A percentile compares a stretch with the other conserved stretches of the same genome.
phyloP scores from a whole-genome alignment of 2,113 vertebrate species.

The Sander vitreus region DNA sequence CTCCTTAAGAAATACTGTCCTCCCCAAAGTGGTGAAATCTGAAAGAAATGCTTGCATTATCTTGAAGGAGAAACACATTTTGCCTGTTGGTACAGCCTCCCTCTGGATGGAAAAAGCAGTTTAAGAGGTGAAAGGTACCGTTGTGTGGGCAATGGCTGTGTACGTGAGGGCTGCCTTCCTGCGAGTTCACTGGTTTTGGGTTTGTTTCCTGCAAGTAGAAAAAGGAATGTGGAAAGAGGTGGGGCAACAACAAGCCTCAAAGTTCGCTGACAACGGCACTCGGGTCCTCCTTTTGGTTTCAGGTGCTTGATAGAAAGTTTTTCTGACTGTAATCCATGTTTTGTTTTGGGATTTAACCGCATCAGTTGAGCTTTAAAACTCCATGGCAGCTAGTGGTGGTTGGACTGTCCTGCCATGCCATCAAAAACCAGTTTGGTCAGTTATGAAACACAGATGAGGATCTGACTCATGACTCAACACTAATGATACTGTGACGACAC shows the following conservation, averaged over 20 bases:
- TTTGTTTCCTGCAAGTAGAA: neutral
- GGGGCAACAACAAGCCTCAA: neutral
- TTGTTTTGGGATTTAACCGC: neutral
- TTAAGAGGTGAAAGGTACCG: slow-evolving; percentile 21
- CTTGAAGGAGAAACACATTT: neutral
- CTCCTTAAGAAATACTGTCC: neutral
- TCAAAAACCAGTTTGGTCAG: slow-evolving; percentile 39
- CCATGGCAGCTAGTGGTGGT: neutral
- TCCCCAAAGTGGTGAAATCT: neutral
- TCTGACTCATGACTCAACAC: neutral
- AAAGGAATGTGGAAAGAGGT: slow-evolving; percentile 43
- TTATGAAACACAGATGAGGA: neutral
- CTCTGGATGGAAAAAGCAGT: neutral
- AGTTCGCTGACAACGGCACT: neutral
- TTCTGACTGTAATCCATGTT: neutral
- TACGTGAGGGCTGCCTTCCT: neutral
- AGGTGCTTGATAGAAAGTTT: neutral
- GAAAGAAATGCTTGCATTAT: slow-evolving; percentile 8
- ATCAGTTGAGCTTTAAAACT: neutral
- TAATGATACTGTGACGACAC: no score
- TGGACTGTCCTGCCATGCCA: neutral
- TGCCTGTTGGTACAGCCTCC: neutral
- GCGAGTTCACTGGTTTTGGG: neutral
- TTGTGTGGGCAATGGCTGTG: neutral
- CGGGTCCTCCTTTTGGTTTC: neutral